Percentiles rank a stretch among this genome's conserved stretches.
Evolutionary conservation across 2,888 invertebrate genomes (phyloP).

Genomic region (Drosophila quasianomalipes): DNA sequence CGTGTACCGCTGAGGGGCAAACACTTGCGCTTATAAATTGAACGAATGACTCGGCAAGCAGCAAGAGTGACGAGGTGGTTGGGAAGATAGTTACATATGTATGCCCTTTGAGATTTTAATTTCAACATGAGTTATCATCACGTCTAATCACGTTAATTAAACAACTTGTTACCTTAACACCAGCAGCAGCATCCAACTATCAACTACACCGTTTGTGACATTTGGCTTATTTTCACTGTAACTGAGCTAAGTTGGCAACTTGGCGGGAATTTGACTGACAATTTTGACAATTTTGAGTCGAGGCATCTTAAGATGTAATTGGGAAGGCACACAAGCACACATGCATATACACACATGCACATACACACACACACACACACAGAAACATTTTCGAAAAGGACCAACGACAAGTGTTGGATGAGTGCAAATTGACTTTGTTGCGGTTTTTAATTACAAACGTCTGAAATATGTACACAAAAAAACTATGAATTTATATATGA

Average conservation of each 20-base stretch:
- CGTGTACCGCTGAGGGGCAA: slow-evolving; percentile 32
- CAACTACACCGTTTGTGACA: slow-evolving; percentile 14
- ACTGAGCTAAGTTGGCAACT: slow-evolving; percentile 15
- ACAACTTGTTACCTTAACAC: slow-evolving; percentile 71
- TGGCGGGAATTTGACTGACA: slow-evolving; percentile 48
- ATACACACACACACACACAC: background rate
- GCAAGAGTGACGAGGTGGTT: background rate
- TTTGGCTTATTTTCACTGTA: slow-evolving; percentile 63
- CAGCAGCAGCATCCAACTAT: slow-evolving; percentile 23
- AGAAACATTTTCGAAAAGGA: background rate
- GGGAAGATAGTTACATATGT: background rate
- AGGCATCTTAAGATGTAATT: slow-evolving; percentile 61
- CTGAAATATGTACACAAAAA: background rate
- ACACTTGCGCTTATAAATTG: slow-evolving; percentile 60
- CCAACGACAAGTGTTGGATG: slow-evolving; percentile 1
- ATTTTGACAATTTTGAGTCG: slow-evolving; percentile 44
- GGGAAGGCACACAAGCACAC: slow-evolving; percentile 13
- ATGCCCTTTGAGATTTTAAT: slow-evolving; percentile 62
- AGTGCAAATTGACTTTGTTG: slow-evolving; percentile 49
- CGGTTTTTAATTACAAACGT: slow-evolving; percentile 66
- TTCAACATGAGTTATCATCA: slow-evolving; percentile 70
- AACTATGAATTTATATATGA: background rate
- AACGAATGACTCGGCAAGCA: slow-evolving; percentile 21
- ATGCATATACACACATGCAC: background rate
- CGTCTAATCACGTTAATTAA: slow-evolving; percentile 80